phyloP scores from a whole-genome alignment of 2,888 invertebrate genomes.

The Fragum fragum region DNA sequence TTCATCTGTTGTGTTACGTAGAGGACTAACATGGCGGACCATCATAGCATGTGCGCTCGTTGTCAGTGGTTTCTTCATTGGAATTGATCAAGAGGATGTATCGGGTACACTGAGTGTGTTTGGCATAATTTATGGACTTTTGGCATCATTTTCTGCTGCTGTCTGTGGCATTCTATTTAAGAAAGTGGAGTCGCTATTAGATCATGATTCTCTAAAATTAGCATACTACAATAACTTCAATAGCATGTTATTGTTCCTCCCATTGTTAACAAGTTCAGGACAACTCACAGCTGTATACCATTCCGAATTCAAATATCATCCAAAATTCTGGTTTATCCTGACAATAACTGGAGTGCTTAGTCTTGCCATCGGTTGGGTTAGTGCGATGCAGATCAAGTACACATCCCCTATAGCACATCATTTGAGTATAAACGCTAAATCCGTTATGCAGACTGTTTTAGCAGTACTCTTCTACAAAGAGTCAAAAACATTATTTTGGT shows the following conservation, averaged over 20 bases:
- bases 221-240: conserved; percentile 84
- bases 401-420: conserved; percentile 86
- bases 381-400: conserved; percentile 85
- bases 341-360: conserved; percentile 82
- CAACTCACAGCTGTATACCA: conserved; percentile 77
- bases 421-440: conserved; percentile 86
- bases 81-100: conserved; percentile 85
- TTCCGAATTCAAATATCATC: conserved; percentile 64
- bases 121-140: conserved; percentile 84
- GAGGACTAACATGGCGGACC: conserved; percentile 73
- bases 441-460: conserved; percentile 85
- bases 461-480: conserved; percentile 84
- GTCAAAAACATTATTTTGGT: conserved; percentile 84
- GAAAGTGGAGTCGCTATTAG: conserved; percentile 78
- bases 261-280: conserved; percentile 81
- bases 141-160: conserved; percentile 85
- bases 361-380: conserved; percentile 84
- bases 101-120: conserved; percentile 82
- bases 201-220: conserved; percentile 81
- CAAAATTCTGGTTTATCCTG: conserved; percentile 80
- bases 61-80: conserved; percentile 84
- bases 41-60: conserved; percentile 82
- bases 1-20: conserved; percentile 80
- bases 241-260: conserved; percentile 81
- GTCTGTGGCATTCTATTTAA: conserved; percentile 85